These are phyloP conservation scores for Recurvirostra avosetta DNA, from an alignment of 2,113 vertebrate species.

Conservation along the genomic window DNA sequence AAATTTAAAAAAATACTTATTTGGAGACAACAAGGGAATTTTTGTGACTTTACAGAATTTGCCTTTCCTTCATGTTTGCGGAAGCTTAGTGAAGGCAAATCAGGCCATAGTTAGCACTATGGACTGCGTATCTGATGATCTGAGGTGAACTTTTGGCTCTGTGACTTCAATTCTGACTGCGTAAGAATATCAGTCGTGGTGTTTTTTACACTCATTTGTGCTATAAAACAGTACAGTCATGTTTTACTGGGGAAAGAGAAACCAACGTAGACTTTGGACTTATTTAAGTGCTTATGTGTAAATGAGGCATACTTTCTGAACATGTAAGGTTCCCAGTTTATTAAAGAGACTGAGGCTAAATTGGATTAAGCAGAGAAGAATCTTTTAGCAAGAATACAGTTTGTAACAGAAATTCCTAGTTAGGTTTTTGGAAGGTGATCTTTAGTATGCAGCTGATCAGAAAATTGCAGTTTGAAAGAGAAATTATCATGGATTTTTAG, in stretches of 20 bases:
- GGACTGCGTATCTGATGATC: not conserved
- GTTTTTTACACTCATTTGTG: not conserved
- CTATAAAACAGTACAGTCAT: not conserved
- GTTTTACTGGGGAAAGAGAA: not conserved
- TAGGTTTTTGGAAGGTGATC: not conserved
- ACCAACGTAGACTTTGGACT: not conserved
- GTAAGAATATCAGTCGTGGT: not conserved
- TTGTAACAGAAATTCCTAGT: not conserved
- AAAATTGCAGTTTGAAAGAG: not conserved
- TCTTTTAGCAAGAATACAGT: not conserved
- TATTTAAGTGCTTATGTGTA: not conserved
- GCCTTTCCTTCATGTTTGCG: not conserved
- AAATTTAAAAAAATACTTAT: not conserved
- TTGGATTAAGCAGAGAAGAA: not conserved
- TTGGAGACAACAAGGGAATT: not conserved
- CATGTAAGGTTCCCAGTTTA: not conserved
- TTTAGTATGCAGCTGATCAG: not conserved
- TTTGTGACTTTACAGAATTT: not conserved
- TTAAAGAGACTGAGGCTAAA: not conserved
- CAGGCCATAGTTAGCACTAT: not conserved
- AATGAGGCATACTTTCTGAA: not conserved
- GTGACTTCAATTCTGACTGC: not conserved
- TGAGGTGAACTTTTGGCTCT: not conserved
- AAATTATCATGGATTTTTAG: not conserved
- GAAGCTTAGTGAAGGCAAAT: not conserved